Evolutionary conservation across 2,113 vertebrate genomes (phyloP).

Genomic region (Lethenteron camtschaticum): DNA sequence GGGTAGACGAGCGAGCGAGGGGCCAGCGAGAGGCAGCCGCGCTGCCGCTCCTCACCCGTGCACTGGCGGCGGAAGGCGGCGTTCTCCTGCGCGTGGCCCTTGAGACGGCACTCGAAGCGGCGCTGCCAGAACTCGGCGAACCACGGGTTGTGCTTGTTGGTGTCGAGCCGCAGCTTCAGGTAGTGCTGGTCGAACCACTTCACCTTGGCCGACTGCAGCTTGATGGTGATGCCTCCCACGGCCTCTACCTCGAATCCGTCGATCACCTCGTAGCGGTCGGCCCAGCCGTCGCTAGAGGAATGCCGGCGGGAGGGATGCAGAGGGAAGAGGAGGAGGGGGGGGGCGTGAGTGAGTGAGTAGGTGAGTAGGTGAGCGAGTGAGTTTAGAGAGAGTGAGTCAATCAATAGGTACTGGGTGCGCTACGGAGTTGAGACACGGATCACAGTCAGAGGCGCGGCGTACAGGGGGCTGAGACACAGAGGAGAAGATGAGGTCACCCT

Average conservation of each 20-base stretch:
- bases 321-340: too few species aligned
- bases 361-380: too few species aligned
- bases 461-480: too few species aligned
- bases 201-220: constrained; percentile 72
- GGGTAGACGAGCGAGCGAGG: too few species aligned
- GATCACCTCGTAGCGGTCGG: constrained; percentile 90
- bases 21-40: too few species aligned
- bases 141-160: constrained; percentile 82
- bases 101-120: constrained; percentile 77
- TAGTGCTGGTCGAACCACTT: constrained; percentile 76
- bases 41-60: constrained; percentile 27
- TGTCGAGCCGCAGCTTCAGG: constrained; percentile 62
- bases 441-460: too few species aligned
- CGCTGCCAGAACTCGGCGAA: constrained; percentile 96
- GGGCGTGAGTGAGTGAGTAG: too few species aligned
- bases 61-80: constrained; percentile 69
- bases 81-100: constrained; percentile 60
- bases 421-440: too few species aligned
- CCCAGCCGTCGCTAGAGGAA: constrained; percentile 64
- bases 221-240: constrained; percentile 89
- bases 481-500: too few species aligned
- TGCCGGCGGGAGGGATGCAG: too few species aligned
- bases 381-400: too few species aligned
- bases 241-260: constrained; percentile 86
- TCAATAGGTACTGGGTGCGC: too few species aligned